Base-by-base conservation (phyloP, 1,140 invertebrate species). In the Drosophila kohkoa region DNA sequence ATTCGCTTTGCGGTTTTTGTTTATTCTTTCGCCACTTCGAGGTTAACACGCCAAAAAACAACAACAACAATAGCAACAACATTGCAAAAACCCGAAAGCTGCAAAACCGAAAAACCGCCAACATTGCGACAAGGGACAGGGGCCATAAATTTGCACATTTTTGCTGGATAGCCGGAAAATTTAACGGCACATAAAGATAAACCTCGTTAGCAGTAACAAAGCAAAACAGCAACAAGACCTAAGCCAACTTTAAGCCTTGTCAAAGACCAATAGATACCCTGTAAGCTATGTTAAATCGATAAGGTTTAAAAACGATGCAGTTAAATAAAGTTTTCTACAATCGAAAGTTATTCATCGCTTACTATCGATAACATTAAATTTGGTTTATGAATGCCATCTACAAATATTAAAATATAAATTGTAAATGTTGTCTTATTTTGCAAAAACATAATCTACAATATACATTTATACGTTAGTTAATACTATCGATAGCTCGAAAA, bases 121-220 rank as follows among this genome's bases (percentile, higher is more conserved):
- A 41, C 59, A 49, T 45, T 64, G 35, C 10, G 46, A 6, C 41
- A 49, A 43, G 41, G 30, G 46, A 6, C 41, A 49, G 48, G 16
- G 8, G 43, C 25, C 66, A 71, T 78, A 58, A 63, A 75, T 75
- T 66, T 78, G 7, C 58, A 75, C 72, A 70, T 63, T 75, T 74
- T 25, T 55, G 43, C 32, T 75, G 62, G 74, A 38, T 65, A 58
- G 60, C 55, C 69, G 55, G 68, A 60, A 65, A 76, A 76, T 76
- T 76, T 66, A 76, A 76, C 68, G 74, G 69, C 74, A 71, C 74
- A 76, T 76, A 76, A 76, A 76, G 74, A 76, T 76, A 76, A 76
- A 76, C 55, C 55, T 76, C 58, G 74, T 72, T 76, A 75, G 73
- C 73, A 69, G 72, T 54, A 46, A 60, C 48, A 71, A 41, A 57